Evolutionary conservation across 2,888 invertebrate species (phyloP).

Genomic region (Cetonia aurata): DNA sequence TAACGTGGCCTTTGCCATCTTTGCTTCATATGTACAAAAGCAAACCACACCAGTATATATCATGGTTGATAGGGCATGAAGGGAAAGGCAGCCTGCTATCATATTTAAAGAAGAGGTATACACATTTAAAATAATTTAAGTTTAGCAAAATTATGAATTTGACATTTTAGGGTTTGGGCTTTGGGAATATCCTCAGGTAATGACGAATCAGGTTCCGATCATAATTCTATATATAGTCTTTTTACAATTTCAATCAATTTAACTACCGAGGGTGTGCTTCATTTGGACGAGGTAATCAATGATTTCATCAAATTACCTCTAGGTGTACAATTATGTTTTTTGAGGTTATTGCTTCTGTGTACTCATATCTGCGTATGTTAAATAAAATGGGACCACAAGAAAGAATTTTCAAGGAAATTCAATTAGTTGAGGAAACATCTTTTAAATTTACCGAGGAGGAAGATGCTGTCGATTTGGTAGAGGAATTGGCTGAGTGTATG

Average conservation of each 20-base stretch:
- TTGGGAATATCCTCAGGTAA: slow-evolving; percentile 79
- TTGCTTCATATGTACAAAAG: slow-evolving; percentile 76
- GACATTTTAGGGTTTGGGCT: slow-evolving; percentile 76
- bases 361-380: slow-evolving; percentile 84
- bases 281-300: slow-evolving; percentile 73
- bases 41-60: slow-evolving; percentile 83
- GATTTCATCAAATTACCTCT: slow-evolving; percentile 7
- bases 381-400: slow-evolving; percentile 71
- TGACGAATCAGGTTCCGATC: slow-evolving; percentile 81
- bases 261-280: slow-evolving; percentile 81
- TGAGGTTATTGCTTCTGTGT: slow-evolving; percentile 82
- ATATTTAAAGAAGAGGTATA: slow-evolving; percentile 79
- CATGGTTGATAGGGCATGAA: slow-evolving; percentile 87
- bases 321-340: slow-evolving; percentile 49
- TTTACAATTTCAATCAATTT: slow-evolving; percentile 81
- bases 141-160: background rate
- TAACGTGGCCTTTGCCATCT: slow-evolving; percentile 77
- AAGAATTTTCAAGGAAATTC: slow-evolving; percentile 78
- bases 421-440: slow-evolving; percentile 80
- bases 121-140: slow-evolving; percentile 42
- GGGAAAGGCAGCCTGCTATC: slow-evolving; percentile 87
- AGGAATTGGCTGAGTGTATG: slow-evolving; percentile 82
- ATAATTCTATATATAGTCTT: slow-evolving; percentile 82
- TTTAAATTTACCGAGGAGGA: slow-evolving; percentile 80
- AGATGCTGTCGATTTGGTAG: slow-evolving; percentile 82